phyloP scores from a whole-genome alignment of 2,113 vertebrate genomes.

The Gobio gobio region DNA sequence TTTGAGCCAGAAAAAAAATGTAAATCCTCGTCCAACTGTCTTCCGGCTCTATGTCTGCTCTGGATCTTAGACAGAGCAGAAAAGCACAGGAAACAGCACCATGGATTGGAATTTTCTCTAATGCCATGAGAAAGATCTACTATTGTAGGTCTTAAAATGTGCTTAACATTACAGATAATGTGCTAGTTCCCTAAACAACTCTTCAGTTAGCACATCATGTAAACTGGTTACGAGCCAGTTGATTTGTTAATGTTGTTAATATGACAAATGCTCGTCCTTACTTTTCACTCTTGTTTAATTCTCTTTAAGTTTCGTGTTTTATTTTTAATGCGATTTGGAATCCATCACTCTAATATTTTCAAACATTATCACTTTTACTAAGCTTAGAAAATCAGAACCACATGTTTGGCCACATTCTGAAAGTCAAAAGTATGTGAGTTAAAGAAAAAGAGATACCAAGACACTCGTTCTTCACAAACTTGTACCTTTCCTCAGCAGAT shows the following conservation, averaged over 20 bases:
- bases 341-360: constrained; percentile 58
- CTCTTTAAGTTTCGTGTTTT: constrained; percentile 34
- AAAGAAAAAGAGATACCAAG: constrained; percentile 52
- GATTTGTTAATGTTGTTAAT: constrained; percentile 13
- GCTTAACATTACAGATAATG: neutral
- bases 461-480: constrained; percentile 61
- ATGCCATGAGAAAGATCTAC: neutral
- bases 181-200: neutral
- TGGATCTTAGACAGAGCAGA: constrained; percentile 63
- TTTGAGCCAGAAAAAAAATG: constrained; percentile 67
- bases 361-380: constrained; percentile 60
- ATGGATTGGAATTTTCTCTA: neutral
- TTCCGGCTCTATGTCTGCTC: constrained; percentile 65
- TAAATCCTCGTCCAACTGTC: constrained; percentile 68
- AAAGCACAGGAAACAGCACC: constrained; percentile 36
- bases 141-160: constrained; percentile 11
- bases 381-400: constrained; percentile 64
- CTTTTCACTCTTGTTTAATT: constrained; percentile 23
- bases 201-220: neutral
- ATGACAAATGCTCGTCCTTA: constrained; percentile 14
- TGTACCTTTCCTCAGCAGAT: constrained; percentile 58
- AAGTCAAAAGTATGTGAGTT: constrained; percentile 52
- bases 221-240: neutral
- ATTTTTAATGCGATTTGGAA: constrained; percentile 43
- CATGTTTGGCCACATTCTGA: constrained; percentile 55